Conservation (phyloP, 2,113 vertebrate genomes). For the Rhea pennata region DNA sequence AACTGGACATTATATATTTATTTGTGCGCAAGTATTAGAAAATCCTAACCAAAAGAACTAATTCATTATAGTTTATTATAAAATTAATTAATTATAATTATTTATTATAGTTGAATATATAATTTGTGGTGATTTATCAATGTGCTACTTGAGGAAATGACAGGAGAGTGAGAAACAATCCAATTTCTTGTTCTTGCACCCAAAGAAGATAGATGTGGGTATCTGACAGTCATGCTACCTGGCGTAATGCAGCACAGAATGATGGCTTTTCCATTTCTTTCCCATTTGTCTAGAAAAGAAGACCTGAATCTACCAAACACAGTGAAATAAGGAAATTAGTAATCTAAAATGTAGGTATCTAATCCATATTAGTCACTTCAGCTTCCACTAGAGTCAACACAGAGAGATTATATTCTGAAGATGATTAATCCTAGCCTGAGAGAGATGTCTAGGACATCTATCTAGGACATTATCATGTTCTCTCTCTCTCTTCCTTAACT, state of each 20-base stretch:
- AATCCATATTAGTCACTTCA: not conserved
- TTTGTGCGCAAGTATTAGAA: not conserved
- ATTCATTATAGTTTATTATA: not conserved
- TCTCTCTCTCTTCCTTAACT: not conserved
- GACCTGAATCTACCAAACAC: not conserved
- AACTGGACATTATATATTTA: not conserved
- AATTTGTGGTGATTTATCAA: not conserved
- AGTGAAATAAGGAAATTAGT: not conserved
- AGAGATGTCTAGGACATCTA: not conserved
- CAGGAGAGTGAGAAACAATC: not conserved
- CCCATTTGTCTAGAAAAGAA: not conserved
- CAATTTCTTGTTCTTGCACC: not conserved
- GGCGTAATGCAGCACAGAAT: not conserved
- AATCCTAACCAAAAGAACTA: not conserved
- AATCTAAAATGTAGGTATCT: not conserved
- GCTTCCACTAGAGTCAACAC: not conserved
- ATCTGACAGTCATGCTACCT: not conserved
- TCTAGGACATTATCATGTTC: not conserved
- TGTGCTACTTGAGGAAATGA: not conserved
- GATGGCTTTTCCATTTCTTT: not conserved
- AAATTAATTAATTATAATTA: not conserved
- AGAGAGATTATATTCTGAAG: not conserved
- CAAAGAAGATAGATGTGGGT: not conserved
- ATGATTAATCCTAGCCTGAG: slow-evolving; percentile 11
- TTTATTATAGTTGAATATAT: not conserved